Base-by-base conservation (phyloP, 2,797 vertebrate genomes). In the Acanthis flammea region DNA sequence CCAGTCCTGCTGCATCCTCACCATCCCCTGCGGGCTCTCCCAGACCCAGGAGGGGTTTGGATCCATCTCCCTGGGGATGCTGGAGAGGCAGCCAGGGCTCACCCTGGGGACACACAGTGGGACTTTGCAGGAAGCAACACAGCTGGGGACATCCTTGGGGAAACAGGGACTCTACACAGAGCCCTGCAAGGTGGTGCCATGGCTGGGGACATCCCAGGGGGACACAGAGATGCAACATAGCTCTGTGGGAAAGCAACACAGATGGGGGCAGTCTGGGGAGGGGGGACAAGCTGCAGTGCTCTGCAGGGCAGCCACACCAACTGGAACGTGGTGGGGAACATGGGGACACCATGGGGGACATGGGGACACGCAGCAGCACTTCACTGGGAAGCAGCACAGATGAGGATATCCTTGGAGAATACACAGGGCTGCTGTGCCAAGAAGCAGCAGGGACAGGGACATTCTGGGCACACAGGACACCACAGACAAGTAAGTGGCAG, bases 41-140 rank as follows among this genome's bases (percentile, higher is more conserved):
- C 0, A 0, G 13, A 4, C 17, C 19, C 2, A 0, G 24, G 14
- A 22, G 10, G 27, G 5, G 4, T 2, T 50, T 0, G 5, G 45
- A 30, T 33, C 54, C 72, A 13, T 37, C 63, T 35, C 48, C 65
- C 72, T 24, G 3, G 19, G 23, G 39, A 19, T 16, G 30, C 44
- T 37, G 42, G 0, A 7, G 48, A 45, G 7, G 1, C 1, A 2
- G 25, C 41, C 70, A 45, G 23, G 61, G 51, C 70, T 77, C 3
- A 1, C 37, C 33, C 27, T 4, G 3, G 55, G 42, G 27, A 58
- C 48, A 50, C 7, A 2, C 60, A 76, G 60, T 0, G 0, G 19
- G 25, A 33, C 37, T 87, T 28, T 55, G 45, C 58, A 1, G 66
- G 54, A 27, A 92, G 31, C 31, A 84, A 55, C 19, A 8, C 2